phyloP scores from a whole-genome alignment of 92 coral and sea anemone genomes.

The Zoanthus gigantus region DNA sequence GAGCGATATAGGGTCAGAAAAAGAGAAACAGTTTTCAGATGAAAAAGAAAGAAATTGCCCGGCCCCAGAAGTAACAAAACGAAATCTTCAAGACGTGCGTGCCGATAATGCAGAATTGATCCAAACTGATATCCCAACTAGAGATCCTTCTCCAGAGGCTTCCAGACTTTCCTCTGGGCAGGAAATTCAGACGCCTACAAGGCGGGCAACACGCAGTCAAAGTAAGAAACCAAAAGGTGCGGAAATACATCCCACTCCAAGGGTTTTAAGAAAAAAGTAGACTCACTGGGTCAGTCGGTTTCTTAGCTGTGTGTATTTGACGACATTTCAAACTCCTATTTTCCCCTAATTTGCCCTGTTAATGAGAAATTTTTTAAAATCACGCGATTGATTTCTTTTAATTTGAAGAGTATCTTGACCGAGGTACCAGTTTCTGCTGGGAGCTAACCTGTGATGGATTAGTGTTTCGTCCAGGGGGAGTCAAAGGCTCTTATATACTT shows the following conservation, averaged over 20 bases:
- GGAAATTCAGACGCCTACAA: not conserved
- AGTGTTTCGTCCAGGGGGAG: no score
- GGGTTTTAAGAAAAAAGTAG: constrained; percentile 26
- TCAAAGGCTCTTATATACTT: no score
- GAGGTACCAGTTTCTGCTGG: no score
- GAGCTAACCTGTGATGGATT: no score
- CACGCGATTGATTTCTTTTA: no score
- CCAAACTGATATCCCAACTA: not conserved
- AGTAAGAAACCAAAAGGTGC: not conserved
- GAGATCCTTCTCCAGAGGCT: not conserved
- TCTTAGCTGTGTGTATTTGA: not conserved
- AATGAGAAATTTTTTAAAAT: no score
- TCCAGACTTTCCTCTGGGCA: not conserved
- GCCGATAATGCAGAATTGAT: not conserved
- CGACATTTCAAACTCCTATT: not conserved
- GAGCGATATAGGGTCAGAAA: not conserved
- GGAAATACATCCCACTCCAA: not conserved
- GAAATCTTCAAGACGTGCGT: not conserved
- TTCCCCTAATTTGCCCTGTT: not conserved
- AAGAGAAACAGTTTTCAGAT: not conserved
- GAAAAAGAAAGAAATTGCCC: not conserved
- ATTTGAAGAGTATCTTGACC: no score
- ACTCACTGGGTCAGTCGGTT: no score
- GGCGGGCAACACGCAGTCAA: constrained; percentile 21
- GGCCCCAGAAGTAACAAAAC: not conserved